Evolutionary conservation across 2,888 invertebrate species (phyloP), one percentile per base, ranked within the genome.

Genomic region (Hirtodrosophila cameraria): DNA sequence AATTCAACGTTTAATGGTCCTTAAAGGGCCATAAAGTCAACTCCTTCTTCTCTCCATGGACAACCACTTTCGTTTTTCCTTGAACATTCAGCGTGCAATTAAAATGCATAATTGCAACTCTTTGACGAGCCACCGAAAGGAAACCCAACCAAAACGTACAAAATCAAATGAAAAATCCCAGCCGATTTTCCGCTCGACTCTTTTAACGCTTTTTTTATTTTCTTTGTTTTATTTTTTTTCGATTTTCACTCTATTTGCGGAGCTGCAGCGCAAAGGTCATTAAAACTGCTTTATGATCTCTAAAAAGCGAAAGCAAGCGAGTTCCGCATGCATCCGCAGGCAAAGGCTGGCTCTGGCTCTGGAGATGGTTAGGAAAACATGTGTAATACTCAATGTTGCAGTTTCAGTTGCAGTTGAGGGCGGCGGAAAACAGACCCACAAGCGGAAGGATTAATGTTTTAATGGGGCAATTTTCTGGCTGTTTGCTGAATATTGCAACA

Each of bases 61-160:
- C 63, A 58, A 48, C 58, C 79, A 75, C 80, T 80, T 79, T 80
- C 79, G 59, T 65, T 72, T 79, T 79, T 72, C 76, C 78, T 69
- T 73, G 75, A 81, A 78, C 63, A 61, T 59, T 70, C 57, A 48
- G 53, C 35, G 50, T 45, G 82, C 71, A 81, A 83, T 84, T 81
- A 84, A 86, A 85, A 75, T 62, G 43, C 68, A 65, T 65, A 79
- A 75, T 80, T 82, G 75, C 77, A 86, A 82, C 86, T 84, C 84
- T 86, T 77, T 85, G 82, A 83, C 83, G 74, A 66, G 55, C 55
- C 55, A 42, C 48, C 62, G 46, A 54, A 63, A 18, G 60, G 60
- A 38, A 52, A 70, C 20, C 41, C 18, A 49, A 28, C 25, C 36
- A 33, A 59, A 52, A 60, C 30, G 18, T 57, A 43, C 41, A 33